Evolutionary conservation across 1,140 invertebrate species (phyloP).

Genomic region (Gonioctena quinquepunctata): DNA sequence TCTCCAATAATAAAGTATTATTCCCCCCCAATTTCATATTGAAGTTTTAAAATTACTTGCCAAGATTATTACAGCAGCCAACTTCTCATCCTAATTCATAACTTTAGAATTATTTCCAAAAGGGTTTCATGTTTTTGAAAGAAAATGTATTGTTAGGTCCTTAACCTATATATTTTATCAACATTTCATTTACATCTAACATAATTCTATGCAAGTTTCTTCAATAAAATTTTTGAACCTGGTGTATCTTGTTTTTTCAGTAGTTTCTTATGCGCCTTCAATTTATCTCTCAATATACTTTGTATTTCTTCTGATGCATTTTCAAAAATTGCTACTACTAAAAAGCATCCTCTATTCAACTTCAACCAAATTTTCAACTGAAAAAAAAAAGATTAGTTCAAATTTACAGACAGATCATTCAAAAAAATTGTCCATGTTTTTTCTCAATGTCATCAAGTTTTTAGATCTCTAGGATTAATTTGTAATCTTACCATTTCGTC

Average conservation of each 20-base stretch:
- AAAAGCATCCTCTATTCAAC: slow-evolving; percentile 66
- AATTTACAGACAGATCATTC: no score
- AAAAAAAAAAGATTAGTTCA: slow-evolving; percentile 33
- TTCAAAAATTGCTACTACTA: slow-evolving; percentile 61
- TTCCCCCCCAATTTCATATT: no score
- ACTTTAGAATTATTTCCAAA: no score
- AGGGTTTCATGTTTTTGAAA: no score
- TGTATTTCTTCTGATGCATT: slow-evolving; percentile 48
- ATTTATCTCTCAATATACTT: slow-evolving; percentile 40
- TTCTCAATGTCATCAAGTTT: neutral
- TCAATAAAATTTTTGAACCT: slow-evolving; percentile 61
- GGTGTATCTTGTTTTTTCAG: slow-evolving; percentile 54
- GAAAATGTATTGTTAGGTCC: no score
- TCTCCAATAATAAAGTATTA: no score
- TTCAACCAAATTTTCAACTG: slow-evolving; percentile 60
- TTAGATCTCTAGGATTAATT: neutral
- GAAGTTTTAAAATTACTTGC: no score
- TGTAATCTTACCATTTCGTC: slow-evolving; percentile 63
- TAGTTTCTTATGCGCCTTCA: slow-evolving; percentile 41
- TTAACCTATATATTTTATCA: no score
- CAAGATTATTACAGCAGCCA: no score
- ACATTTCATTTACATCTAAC: no score
- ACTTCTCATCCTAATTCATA: no score
- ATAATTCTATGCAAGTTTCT: slow-evolving; percentile 56
- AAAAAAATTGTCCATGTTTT: no score